Evolutionary conservation across 1,140 invertebrate genomes (phyloP).

Genomic region (Zaprionus kolodkinae): DNA sequence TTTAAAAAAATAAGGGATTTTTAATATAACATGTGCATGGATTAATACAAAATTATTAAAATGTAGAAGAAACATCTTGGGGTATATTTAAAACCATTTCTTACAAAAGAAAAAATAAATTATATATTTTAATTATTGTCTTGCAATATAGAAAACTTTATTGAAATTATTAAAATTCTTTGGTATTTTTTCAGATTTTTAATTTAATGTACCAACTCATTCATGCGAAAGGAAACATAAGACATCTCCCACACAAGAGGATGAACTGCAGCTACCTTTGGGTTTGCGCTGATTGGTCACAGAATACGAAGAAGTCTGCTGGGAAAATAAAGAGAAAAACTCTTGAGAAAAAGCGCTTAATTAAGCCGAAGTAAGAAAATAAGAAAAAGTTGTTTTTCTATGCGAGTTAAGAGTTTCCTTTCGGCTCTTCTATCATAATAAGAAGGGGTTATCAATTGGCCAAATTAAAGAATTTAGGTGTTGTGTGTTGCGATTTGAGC

Average conservation of each 20-base stretch:
- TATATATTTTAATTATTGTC: no score
- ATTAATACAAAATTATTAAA: no score
- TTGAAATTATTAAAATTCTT: no score
- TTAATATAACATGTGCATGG: no score
- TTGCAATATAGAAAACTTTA: no score
- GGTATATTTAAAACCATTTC: no score
- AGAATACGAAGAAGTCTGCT: not conserved
- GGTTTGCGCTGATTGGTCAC: not conserved
- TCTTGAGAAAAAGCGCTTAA: not conserved
- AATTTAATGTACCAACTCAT: no score
- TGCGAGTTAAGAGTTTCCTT: not conserved
- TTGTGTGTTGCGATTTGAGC: not conserved
- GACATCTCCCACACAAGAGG: not conserved
- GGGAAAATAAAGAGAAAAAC: not conserved
- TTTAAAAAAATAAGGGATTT: no score
- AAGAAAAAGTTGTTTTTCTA: not conserved
- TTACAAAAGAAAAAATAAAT: no score
- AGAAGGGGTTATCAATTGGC: not conserved
- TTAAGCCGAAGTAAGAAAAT: not conserved
- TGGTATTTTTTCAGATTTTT: no score
- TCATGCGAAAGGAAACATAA: not conserved
- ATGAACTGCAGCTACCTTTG: not conserved
- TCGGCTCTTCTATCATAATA: not conserved
- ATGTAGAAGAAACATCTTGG: no score
- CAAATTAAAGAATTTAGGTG: slow-evolving; percentile 12